A percentile compares a stretch with the other conserved stretches of the same genome.
phyloP scores from a whole-genome alignment of 1,140 invertebrate species.

The Colletes gigas region DNA sequence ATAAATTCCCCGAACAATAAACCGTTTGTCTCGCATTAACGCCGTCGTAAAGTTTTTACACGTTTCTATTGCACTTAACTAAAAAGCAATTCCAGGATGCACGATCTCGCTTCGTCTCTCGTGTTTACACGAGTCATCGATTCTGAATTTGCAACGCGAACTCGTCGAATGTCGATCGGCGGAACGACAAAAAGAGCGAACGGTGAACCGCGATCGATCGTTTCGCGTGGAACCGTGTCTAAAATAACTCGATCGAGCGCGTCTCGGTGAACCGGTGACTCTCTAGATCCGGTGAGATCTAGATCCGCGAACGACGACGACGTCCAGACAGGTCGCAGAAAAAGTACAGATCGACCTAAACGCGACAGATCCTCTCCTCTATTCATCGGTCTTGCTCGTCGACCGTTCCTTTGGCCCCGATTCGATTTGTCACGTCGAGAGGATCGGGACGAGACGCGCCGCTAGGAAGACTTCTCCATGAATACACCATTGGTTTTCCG shows the following conservation, averaged over 20 bases:
- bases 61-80: no score
- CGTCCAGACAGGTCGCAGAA: neutral
- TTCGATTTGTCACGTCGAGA: slow-evolving; percentile 42
- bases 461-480: neutral
- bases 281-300: slow-evolving; percentile 33
- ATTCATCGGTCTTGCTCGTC: slow-evolving; percentile 31
- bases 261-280: slow-evolving; percentile 5
- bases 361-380: slow-evolving; percentile 51
- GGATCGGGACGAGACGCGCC: neutral
- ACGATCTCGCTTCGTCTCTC: neutral
- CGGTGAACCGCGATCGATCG: slow-evolving; percentile 30
- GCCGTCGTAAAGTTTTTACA: neutral
- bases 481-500: slow-evolving; percentile 18
- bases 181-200: slow-evolving; percentile 7
- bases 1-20: neutral
- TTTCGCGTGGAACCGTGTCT: slow-evolving; percentile 16
- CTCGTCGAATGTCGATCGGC: neutral
- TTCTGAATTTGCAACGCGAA: neutral
- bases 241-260: neutral
- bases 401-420: slow-evolving; percentile 33
- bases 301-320: slow-evolving; percentile 9
- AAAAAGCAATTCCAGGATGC: neutral
- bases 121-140: neutral
- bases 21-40: neutral
- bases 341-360: slow-evolving; percentile 28